Conservation (phyloP, 2,113 vertebrate genomes). For the Abramis brama region DNA sequence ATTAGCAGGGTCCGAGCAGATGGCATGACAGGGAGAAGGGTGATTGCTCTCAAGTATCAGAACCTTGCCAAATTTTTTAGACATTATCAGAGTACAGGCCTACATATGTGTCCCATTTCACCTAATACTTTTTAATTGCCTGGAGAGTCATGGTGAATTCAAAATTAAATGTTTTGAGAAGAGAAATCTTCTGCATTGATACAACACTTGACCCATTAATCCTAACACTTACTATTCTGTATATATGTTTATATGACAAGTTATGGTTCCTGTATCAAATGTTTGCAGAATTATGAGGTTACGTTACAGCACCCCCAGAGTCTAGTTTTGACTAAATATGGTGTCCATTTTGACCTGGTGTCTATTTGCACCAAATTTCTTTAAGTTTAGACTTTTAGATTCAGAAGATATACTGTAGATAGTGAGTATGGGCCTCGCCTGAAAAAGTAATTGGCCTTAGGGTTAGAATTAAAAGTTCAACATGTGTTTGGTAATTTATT, state of each 20-base stretch:
- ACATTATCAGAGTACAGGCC: not conserved
- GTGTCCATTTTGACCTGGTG: no score
- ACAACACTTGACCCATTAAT: no score
- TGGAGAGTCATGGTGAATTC: not conserved
- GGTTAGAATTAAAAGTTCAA: no score
- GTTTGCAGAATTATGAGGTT: not conserved
- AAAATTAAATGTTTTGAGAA: not conserved
- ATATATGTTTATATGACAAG: not conserved
- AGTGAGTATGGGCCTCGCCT: no score
- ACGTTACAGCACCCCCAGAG: not conserved
- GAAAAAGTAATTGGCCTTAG: no score
- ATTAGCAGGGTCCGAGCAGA: slow-evolving; percentile 7
- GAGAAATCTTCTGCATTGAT: not conserved
- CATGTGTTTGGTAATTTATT: no score
- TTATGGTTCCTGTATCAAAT: not conserved
- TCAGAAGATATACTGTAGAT: no score
- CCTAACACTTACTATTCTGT: no score
- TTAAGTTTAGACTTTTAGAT: no score
- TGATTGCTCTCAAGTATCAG: slow-evolving; percentile 6
- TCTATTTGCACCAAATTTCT: no score
- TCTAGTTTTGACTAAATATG: not conserved
- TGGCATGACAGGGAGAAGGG: not conserved
- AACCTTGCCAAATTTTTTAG: not conserved
- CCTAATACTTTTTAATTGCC: not conserved
- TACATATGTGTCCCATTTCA: not conserved